Percentiles rank a stretch among this genome's conserved stretches.
Evolutionary conservation across 2,797 vertebrate species (phyloP).

Genomic region (Schizothorax lantsangensis): DNA sequence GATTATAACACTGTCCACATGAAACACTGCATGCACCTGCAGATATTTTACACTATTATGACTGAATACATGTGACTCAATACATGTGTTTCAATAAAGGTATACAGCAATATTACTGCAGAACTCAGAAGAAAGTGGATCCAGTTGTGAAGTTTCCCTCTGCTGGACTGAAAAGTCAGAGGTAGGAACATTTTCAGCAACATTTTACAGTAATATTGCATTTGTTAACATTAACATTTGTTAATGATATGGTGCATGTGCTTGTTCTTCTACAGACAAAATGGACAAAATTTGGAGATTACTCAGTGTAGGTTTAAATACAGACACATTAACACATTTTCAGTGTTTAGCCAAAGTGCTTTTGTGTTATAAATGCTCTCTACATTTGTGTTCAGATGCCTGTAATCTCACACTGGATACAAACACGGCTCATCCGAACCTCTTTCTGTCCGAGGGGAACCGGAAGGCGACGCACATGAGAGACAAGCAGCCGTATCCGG

Average conservation of each 20-base stretch:
- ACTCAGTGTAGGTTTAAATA: neutral
- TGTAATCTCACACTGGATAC: neutral
- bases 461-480: neutral
- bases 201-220: too few species aligned
- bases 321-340: neutral
- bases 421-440: neutral
- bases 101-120: neutral
- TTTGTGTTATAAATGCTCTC: neutral
- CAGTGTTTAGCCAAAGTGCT: neutral
- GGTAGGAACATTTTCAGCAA: neutral
- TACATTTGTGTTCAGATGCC: neutral
- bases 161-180: neutral
- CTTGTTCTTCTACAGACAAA: neutral
- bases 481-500: neutral
- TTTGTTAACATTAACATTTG: neutral
- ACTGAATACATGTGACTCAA: neutral
- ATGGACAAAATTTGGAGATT: neutral
- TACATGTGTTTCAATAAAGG: too few species aligned
- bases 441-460: neutral
- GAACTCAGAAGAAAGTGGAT: neutral
- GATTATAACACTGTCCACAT: neutral
- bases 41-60: neutral
- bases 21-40: neutral
- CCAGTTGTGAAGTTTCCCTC: neutral
- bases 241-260: neutral